Conservation (phyloP, 2,113 vertebrate genomes). For the Gadus chalcogrammus region DNA sequence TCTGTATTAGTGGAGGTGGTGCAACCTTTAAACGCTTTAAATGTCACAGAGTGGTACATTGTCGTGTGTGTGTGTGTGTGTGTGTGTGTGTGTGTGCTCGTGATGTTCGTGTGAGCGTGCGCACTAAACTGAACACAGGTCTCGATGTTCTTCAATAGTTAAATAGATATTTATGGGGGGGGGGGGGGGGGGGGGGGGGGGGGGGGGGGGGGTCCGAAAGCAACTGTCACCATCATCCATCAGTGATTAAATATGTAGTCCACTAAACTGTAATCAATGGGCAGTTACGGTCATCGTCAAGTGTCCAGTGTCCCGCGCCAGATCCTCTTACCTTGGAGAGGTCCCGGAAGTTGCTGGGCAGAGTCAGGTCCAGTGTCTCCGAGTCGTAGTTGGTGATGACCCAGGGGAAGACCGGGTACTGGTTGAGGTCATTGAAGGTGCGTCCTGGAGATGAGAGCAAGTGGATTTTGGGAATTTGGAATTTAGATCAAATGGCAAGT, state of each 20-base stretch:
- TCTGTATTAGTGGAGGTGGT: background rate
- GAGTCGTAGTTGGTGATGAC: slow-evolving; percentile 98
- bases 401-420: slow-evolving; percentile 99
- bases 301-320: background rate
- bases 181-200: background rate
- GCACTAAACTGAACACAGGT: too few relatives aligned
- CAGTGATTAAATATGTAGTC: slow-evolving; percentile 44
- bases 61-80: background rate
- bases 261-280: slow-evolving; percentile 59
- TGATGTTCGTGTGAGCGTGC: slow-evolving; percentile 38
- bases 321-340: slow-evolving; percentile 87
- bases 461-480: background rate
- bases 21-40: slow-evolving; percentile 39
- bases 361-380: slow-evolving; percentile 90
- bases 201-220: too few relatives aligned
- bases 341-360: slow-evolving; percentile 98
- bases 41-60: background rate
- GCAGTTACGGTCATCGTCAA: slow-evolving; percentile 42
- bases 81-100: background rate
- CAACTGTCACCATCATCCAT: slow-evolving; percentile 33
- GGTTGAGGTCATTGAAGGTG: slow-evolving; percentile 94
- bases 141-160: slow-evolving; percentile 29
- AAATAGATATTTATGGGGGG: slow-evolving; percentile 16
- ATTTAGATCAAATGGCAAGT: background rate
- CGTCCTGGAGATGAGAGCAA: slow-evolving; percentile 73